Evolutionary conservation across 2,113 vertebrate genomes (phyloP), one percentile per base, ranked within the genome.

Genomic region (Verasper variegatus): DNA sequence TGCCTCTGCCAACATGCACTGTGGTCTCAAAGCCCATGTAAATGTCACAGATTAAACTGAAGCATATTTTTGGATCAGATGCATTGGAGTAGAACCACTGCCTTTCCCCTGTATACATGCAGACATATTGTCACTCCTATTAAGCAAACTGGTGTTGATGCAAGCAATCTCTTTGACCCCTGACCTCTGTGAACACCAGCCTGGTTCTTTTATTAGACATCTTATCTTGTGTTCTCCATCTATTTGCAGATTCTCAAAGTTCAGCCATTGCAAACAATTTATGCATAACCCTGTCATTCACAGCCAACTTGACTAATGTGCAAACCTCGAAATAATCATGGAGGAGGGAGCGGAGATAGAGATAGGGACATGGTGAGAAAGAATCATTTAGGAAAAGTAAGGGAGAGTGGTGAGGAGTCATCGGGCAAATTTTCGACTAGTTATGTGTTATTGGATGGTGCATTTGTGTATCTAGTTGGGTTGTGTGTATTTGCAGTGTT

Each of bases 371-470:
- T 58, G 24, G 73, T 52, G 83, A 70, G 72, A 61, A 51, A 54
- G 64, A 64, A 52, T 74, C 78, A 77, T 74, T 83, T 56, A 66
- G 69, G 66, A 67, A 40, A 49, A 60, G 24, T 71, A 77, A 80
- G 78, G 71, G 79, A 84, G 78, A 76, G 62, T 27, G 80, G 40
- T 4, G 63, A 73, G 59, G 78, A 86, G 78, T 63, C 83, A 82
- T 76, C 21, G 70, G 71, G 78, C 86, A 80, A 3, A 17, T 20
- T 78, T 83, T 79, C 13, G 49, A 71, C 82, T 75, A 71, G 86
- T 90, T 90, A 90, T 88, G 88, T 89, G 86, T 81, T 84, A 91
- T 90, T 45, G 86, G 91, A 81, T 85, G 87, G 82, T 24, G 54
- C 20, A 20, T 56, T 21, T 56, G 11, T 56, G 9, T 23, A 11